phyloP scores from a whole-genome alignment of 2,113 vertebrate species.

The Phoxinus phoxinus region DNA sequence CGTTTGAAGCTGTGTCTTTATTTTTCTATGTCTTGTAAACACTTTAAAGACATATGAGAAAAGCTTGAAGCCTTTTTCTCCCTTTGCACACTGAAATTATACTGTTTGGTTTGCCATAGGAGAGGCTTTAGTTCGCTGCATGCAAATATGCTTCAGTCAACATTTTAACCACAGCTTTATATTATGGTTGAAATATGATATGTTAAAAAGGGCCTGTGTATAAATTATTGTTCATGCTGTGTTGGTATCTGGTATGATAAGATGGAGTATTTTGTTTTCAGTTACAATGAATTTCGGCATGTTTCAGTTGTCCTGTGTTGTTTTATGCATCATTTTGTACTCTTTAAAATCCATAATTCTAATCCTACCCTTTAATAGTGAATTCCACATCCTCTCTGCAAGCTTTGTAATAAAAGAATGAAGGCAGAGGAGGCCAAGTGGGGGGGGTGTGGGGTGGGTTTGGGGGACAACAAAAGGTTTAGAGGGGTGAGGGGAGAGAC shows the following conservation, averaged over 20 bases:
- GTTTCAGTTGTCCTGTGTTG: neutral
- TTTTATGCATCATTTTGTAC: neutral
- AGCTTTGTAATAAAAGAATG: neutral
- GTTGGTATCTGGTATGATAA: neutral
- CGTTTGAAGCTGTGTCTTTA: slow-evolving; percentile 74
- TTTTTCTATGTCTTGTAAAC: slow-evolving; percentile 88
- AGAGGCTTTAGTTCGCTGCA: slow-evolving; percentile 48
- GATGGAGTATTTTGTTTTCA: neutral
- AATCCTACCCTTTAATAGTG: slow-evolving; percentile 1
- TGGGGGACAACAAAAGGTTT: slow-evolving; percentile 1
- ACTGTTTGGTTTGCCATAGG: slow-evolving; percentile 65
- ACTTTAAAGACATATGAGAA: slow-evolving; percentile 84
- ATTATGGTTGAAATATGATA: slow-evolving; percentile 20
- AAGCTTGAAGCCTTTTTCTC: slow-evolving; percentile 70
- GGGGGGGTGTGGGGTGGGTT: neutral
- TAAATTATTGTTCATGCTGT: neutral
- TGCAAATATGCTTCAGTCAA: neutral
- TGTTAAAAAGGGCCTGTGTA: slow-evolving; percentile 39
- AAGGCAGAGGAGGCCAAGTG: neutral
- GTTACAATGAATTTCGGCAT: neutral
- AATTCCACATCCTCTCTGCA: neutral
- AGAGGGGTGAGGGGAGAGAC: slow-evolving; percentile 11
- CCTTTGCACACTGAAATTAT: slow-evolving; percentile 59
- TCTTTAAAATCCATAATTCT: slow-evolving; percentile 4
- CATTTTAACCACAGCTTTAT: slow-evolving; percentile 4